Percentiles rank a stretch among this genome's conserved stretches.
Evolutionary conservation across 1,140 invertebrate genomes (phyloP).

Genomic region (Thrips palmi): DNA sequence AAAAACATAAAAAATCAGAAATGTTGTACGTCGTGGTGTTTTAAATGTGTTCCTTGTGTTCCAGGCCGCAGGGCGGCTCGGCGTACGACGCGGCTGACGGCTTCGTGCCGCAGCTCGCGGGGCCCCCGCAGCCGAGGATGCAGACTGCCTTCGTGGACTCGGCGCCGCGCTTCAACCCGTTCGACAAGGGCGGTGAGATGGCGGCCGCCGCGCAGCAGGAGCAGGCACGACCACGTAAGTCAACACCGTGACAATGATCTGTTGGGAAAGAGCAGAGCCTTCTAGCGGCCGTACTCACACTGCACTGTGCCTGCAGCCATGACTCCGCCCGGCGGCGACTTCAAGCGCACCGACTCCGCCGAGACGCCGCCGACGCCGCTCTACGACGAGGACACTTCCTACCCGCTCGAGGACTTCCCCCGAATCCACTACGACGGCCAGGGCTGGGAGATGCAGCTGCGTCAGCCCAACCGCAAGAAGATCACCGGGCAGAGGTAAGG

Average conservation of each 20-base stretch:
- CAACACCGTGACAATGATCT: background rate
- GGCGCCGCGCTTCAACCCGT: conserved; percentile 54
- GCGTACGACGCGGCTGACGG: too few species aligned
- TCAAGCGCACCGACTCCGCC: conserved; percentile 39
- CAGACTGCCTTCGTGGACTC: conserved; percentile 24
- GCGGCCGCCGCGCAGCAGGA: conserved; percentile 27
- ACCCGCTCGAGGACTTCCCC: conserved; percentile 84
- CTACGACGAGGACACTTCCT: conserved; percentile 86
- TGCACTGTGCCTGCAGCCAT: too few species aligned
- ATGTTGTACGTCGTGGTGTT: background rate
- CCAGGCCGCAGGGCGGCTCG: conserved; percentile 13
- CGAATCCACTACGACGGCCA: conserved; percentile 56
- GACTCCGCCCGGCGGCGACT: conserved; percentile 12
- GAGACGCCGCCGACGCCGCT: conserved; percentile 78
- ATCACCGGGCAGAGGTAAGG: conserved; percentile 71
- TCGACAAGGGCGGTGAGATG: conserved; percentile 46
- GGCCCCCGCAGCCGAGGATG: conserved; percentile 11
- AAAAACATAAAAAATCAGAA: too few species aligned
- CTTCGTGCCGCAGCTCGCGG: conserved; percentile 8
- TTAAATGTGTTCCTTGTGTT: conserved; percentile 5
- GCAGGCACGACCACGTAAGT: too few species aligned
- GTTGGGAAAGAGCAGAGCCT: background rate
- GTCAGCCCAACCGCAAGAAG: conserved; percentile 96
- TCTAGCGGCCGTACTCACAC: too few species aligned
- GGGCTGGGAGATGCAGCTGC: conserved; percentile 94